Evolutionary conservation across 2,113 vertebrate species (phyloP).

Genomic region (Gracilinanus agilis): DNA sequence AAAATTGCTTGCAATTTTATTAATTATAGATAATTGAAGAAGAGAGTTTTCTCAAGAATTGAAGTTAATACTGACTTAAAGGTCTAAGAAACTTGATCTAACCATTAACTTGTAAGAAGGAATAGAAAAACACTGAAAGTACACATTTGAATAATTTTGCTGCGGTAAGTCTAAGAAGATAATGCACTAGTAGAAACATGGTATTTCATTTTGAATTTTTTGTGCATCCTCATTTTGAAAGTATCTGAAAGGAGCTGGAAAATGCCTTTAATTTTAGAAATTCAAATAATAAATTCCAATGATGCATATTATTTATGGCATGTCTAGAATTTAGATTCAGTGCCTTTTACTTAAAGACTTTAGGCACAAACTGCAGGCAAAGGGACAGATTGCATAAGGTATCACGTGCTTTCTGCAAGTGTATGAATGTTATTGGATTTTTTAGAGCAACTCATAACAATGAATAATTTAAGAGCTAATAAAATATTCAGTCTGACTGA

Average conservation of each 20-base stretch:
- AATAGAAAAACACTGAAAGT: constrained; percentile 3
- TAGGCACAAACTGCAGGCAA: constrained; percentile 79
- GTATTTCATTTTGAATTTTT: constrained; percentile 57
- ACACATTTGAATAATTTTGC: constrained; percentile 49
- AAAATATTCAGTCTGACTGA: constrained; percentile 86
- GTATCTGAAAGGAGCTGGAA: constrained; percentile 67
- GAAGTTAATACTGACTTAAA: constrained; percentile 32
- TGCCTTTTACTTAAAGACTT: constrained; percentile 73
- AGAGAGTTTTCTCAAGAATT: constrained; percentile 46
- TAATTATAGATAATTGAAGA: not conserved
- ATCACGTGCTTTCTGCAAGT: constrained; percentile 82
- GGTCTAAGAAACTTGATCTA: constrained; percentile 58
- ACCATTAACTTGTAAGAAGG: constrained; percentile 40
- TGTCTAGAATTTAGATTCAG: constrained; percentile 65
- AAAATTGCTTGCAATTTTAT: constrained; percentile 51
- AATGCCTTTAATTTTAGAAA: constrained; percentile 16
- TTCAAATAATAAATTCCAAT: constrained; percentile 45
- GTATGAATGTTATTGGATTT: constrained; percentile 80
- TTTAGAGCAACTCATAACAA: constrained; percentile 77
- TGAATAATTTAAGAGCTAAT: constrained; percentile 87
- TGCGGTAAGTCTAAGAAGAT: not conserved
- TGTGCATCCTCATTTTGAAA: not conserved
- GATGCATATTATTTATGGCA: constrained; percentile 61
- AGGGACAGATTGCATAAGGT: constrained; percentile 84
- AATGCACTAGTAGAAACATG: constrained; percentile 29